phyloP scores from a whole-genome alignment of 2,113 vertebrate genomes.

The Seriola aureovittata region DNA sequence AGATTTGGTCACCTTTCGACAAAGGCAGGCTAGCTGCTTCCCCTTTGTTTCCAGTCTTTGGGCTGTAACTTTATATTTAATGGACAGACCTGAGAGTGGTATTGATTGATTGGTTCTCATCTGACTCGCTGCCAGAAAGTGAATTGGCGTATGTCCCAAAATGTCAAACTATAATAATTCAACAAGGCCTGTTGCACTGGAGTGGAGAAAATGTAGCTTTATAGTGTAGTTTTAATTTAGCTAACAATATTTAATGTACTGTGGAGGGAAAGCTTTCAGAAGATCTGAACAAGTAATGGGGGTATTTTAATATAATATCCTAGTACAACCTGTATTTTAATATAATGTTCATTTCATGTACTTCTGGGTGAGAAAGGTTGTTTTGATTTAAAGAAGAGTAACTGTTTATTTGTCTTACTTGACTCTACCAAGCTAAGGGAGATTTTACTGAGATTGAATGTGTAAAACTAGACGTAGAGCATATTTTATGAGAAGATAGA shows the following conservation, averaged over 20 bases:
- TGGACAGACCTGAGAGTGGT: neutral
- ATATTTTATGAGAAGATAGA: slow-evolving; percentile 15
- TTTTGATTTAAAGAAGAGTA: neutral
- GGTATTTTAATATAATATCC: slow-evolving; percentile 12
- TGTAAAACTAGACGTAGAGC: slow-evolving; percentile 6
- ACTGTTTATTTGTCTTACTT: slow-evolving; percentile 1
- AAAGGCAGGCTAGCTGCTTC: neutral
- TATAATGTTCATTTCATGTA: neutral
- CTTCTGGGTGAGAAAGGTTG: neutral
- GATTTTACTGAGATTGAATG: slow-evolving; percentile 28
- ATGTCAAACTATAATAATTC: slow-evolving; percentile 7
- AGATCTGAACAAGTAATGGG: neutral
- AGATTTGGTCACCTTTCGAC: neutral
- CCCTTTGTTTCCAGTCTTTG: neutral
- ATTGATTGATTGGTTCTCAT: slow-evolving; percentile 7
- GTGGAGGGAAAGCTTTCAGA: slow-evolving; percentile 9
- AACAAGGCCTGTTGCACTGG: slow-evolving; percentile 8
- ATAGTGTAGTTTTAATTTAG: neutral
- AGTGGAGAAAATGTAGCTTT: slow-evolving; percentile 17
- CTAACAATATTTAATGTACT: neutral
- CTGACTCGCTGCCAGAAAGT: neutral
- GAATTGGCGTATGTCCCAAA: neutral
- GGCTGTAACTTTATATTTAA: neutral
- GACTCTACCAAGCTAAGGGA: slow-evolving; percentile 1
- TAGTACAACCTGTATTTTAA: neutral